Conservation (phyloP, 2,888 invertebrate genomes). For the Phymatocera aterrima region DNA sequence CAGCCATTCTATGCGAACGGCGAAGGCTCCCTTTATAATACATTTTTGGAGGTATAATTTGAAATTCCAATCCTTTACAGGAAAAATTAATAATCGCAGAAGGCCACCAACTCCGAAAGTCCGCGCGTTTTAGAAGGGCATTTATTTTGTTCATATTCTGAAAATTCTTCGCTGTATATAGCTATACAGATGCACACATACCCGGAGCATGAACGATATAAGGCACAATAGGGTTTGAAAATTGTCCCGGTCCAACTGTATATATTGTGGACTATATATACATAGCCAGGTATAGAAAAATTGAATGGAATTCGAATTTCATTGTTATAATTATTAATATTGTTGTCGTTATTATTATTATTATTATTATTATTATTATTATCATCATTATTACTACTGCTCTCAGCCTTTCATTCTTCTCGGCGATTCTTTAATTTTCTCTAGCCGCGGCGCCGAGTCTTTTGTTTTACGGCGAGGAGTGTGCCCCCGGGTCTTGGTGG, state of each 20-base stretch:
- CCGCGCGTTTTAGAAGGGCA: not conserved
- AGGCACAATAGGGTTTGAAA: conserved; percentile 31
- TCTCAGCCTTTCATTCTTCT: not conserved
- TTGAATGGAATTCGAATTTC: conserved; percentile 14
- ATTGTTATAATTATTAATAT: not conserved
- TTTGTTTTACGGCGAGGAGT: not conserved
- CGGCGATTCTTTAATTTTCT: conserved; percentile 23
- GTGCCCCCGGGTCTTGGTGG: not conserved
- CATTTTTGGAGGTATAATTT: not conserved
- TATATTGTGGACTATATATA: too few relatives aligned
- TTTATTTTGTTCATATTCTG: not conserved
- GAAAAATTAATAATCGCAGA: conserved; percentile 23
- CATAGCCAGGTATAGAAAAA: conserved; percentile 18
- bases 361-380: conserved; percentile 5
- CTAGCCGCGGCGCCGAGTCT: not conserved
- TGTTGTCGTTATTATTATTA: not conserved
- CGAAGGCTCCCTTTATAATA: too few relatives aligned
- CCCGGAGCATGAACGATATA: not conserved
- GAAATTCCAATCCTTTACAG: not conserved
- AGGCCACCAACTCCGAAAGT: not conserved
- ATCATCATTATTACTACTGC: too few relatives aligned
- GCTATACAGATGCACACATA: too few relatives aligned
- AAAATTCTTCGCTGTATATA: not conserved
- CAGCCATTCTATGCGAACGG: not conserved
- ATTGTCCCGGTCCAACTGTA: not conserved